A percentile compares a stretch with the other conserved stretches of the same genome.
phyloP scores from a whole-genome alignment of 2,797 vertebrate species.

The Chromis chromis region DNA sequence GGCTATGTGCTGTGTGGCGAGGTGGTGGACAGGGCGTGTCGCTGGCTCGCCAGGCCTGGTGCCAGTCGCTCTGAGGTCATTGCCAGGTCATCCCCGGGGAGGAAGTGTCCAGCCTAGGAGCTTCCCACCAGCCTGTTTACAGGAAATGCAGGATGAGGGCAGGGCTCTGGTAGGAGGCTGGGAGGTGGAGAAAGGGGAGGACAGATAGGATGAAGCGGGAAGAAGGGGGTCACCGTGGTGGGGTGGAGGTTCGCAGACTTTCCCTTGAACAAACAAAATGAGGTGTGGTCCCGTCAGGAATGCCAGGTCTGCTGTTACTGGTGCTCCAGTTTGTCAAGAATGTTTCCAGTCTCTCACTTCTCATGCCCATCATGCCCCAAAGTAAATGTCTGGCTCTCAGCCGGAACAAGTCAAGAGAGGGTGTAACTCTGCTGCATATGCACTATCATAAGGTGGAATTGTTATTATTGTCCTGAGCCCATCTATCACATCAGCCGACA shows the following conservation, averaged over 20 bases:
- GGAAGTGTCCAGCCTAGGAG: slow-evolving; percentile 87
- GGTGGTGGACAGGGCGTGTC: slow-evolving; percentile 76
- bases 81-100: slow-evolving; percentile 91
- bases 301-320: slow-evolving; percentile 73
- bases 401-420: slow-evolving; percentile 7
- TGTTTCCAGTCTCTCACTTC: slow-evolving; percentile 6
- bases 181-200: slow-evolving; percentile 72
- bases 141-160: slow-evolving; percentile 93
- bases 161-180: slow-evolving; percentile 62
- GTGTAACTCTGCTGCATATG: neutral
- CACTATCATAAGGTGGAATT: slow-evolving; percentile 4
- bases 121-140: slow-evolving; percentile 90
- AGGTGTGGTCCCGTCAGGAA: slow-evolving; percentile 80
- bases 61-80: slow-evolving; percentile 85
- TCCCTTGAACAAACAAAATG: slow-evolving; percentile 75
- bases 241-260: slow-evolving; percentile 73
- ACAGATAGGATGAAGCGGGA: slow-evolving; percentile 60
- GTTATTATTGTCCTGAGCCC: slow-evolving; percentile 8
- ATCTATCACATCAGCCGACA: slow-evolving; percentile 17
- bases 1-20: slow-evolving; percentile 63
- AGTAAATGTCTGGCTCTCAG: neutral
- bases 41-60: slow-evolving; percentile 80
- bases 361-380: neutral
- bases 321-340: slow-evolving; percentile 48
- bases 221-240: slow-evolving; percentile 52